Evolutionary conservation across 2,888 invertebrate species (phyloP).

Genomic region (Platerodrilus igneus): DNA sequence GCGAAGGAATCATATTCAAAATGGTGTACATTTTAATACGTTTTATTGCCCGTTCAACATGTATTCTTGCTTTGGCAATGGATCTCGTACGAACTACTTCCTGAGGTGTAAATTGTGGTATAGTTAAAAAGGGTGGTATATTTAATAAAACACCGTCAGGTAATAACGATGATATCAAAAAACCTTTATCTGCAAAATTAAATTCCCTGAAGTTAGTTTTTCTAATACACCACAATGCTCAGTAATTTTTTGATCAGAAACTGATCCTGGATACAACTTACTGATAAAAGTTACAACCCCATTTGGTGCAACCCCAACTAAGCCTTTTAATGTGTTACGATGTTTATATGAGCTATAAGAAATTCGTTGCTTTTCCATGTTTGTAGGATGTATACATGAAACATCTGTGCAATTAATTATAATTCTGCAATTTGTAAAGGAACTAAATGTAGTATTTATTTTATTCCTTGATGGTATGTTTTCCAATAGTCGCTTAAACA

Average conservation of each 20-base stretch:
- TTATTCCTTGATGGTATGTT: too few species aligned
- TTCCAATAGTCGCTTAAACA: too few species aligned
- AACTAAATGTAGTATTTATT: too few species aligned
- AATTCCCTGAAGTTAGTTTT: slow-evolving; percentile 26
- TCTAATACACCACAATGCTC: slow-evolving; percentile 23
- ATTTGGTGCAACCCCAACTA: slow-evolving; percentile 34
- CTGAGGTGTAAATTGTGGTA: slow-evolving; percentile 23
- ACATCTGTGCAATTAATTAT: too few species aligned
- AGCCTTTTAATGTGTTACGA: slow-evolving; percentile 29
- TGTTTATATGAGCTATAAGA: slow-evolving; percentile 30
- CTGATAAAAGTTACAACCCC: slow-evolving; percentile 32
- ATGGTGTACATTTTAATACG: slow-evolving; percentile 25
- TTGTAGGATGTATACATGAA: too few species aligned
- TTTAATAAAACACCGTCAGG: slow-evolving; percentile 30
- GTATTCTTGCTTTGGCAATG: slow-evolving; percentile 29
- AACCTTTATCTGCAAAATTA: slow-evolving; percentile 32
- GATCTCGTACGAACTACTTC: slow-evolving; percentile 28
- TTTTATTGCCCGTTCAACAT: slow-evolving; percentile 30
- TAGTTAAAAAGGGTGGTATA: slow-evolving; percentile 29
- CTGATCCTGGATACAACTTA: slow-evolving; percentile 30
- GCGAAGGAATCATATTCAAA: background rate
- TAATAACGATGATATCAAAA: slow-evolving; percentile 29
- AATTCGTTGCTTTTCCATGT: too few species aligned
- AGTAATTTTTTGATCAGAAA: slow-evolving; percentile 29
- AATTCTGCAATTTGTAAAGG: too few species aligned